Conservation (phyloP, 2,797 vertebrate genomes). For the Podargus strigoides region DNA sequence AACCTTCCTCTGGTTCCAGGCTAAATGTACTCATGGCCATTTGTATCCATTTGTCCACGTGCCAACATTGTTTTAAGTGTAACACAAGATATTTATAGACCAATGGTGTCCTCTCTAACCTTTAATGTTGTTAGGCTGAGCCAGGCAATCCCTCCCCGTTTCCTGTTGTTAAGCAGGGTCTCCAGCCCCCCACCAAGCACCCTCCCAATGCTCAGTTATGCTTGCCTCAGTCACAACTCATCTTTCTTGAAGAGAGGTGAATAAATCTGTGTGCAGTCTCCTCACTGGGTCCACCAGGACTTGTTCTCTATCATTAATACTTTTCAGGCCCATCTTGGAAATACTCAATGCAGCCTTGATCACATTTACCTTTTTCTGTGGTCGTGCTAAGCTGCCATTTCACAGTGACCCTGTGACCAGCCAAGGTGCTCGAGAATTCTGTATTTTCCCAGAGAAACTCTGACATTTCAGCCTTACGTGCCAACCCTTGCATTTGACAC, state of each 20-base stretch:
- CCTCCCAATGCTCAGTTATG: neutral
- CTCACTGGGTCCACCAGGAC: neutral
- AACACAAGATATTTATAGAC: slow-evolving; percentile 50
- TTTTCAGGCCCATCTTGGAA: neutral
- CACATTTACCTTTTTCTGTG: neutral
- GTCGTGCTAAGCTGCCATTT: neutral
- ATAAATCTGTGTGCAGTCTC: neutral
- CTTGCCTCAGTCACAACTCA: accelerated
- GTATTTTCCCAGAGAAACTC: neutral
- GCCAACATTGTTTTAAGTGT: slow-evolving; percentile 63
- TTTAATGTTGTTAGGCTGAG: neutral
- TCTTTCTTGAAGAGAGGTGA: neutral
- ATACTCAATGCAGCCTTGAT: neutral
- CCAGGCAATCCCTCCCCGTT: neutral
- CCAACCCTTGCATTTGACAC: slow-evolving; percentile 41
- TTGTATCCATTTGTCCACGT: slow-evolving; percentile 54
- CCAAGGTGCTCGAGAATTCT: neutral
- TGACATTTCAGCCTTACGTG: slow-evolving; percentile 3
- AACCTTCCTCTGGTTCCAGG: neutral
- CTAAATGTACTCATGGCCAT: slow-evolving; percentile 3
- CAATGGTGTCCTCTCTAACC: slow-evolving; percentile 8
- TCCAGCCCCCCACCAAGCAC: neutral
- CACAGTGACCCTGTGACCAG: neutral
- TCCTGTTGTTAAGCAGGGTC: neutral
- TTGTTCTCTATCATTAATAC: neutral